A percentile compares a stretch with the other conserved stretches of the same genome.
These are phyloP conservation scores for Oriolus oriolus DNA, from an alignment of 2,113 vertebrate genomes.

Conservation along the genomic window DNA sequence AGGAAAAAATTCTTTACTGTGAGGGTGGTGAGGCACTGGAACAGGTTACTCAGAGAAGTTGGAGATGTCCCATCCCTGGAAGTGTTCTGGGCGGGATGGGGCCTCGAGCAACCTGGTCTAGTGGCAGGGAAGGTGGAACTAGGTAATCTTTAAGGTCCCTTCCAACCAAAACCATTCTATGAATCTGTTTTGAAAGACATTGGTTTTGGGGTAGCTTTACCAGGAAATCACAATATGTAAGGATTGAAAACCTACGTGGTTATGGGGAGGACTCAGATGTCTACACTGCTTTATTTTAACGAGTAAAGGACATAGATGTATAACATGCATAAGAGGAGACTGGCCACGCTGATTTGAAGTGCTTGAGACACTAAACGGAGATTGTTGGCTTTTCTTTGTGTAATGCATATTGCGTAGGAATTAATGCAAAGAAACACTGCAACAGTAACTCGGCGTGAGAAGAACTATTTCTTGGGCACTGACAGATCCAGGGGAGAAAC, in stretches of 20 bases:
- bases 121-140: neutral
- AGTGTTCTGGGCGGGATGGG: neutral
- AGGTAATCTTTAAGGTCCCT: neutral
- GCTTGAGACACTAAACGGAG: neutral
- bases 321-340: neutral
- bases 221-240: neutral
- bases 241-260: neutral
- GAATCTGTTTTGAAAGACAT: neutral
- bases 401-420: neutral
- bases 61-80: neutral
- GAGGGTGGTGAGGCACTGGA: neutral
- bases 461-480: neutral
- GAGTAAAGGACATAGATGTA: neutral
- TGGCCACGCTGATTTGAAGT: neutral
- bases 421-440: neutral
- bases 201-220: neutral
- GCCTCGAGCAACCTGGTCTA: neutral
- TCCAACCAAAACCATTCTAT: neutral
- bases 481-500: neutral
- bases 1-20: neutral
- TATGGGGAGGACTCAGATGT: rapidly evolving
- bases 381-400: neutral
- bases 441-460: neutral
- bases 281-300: neutral
- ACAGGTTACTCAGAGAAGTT: neutral